Evolutionary conservation across 2,113 vertebrate genomes (phyloP).

Genomic region (Chitala chitala): DNA sequence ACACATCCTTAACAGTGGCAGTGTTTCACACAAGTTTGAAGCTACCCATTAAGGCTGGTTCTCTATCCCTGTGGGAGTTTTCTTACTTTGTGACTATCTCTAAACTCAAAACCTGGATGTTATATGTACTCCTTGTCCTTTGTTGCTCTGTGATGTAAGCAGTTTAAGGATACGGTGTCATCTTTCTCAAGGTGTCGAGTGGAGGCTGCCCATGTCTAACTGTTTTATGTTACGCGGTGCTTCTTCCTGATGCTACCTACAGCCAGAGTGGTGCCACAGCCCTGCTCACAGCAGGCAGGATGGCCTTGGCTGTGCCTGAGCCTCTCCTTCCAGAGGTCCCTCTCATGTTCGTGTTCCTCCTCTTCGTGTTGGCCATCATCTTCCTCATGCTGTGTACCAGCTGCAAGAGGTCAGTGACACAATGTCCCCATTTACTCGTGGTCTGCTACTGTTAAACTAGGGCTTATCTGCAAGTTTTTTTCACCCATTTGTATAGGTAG

Average conservation of each 20-base stretch:
- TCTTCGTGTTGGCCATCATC: constrained; percentile 46
- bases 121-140: too few relatives aligned
- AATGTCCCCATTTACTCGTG: neutral
- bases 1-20: too few relatives aligned
- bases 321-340: constrained; percentile 44
- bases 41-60: neutral
- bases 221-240: too few relatives aligned
- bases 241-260: neutral
- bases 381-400: constrained; percentile 42
- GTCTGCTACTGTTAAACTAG: neutral
- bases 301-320: constrained; percentile 17
- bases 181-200: too few relatives aligned
- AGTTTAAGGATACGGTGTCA: too few relatives aligned
- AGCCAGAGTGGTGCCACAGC: constrained; percentile 43
- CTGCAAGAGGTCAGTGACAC: constrained; percentile 46
- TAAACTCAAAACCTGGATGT: too few relatives aligned
- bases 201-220: too few relatives aligned
- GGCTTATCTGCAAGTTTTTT: neutral
- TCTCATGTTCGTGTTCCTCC: constrained; percentile 43
- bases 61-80: neutral
- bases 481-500: too few relatives aligned
- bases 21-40: too few relatives aligned
- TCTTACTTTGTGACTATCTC: too few relatives aligned
- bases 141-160: too few relatives aligned
- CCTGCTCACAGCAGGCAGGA: constrained; percentile 30